Conservation (phyloP, 2,888 invertebrate species). For the Dryomyza anilis region DNA sequence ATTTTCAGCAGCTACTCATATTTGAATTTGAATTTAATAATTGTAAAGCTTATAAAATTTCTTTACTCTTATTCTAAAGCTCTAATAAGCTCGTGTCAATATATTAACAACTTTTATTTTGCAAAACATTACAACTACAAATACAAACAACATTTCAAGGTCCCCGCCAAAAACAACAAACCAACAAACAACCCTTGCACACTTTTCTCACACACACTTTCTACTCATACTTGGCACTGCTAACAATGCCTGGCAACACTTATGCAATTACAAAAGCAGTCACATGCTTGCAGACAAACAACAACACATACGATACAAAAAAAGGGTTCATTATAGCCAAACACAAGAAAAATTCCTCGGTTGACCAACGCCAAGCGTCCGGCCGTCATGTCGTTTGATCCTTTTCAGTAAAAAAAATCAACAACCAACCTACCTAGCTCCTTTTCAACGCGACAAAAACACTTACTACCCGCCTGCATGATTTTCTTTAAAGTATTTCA, state of each 20-base stretch:
- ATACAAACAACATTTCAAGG: slow-evolving; percentile 6
- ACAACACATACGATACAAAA: background rate
- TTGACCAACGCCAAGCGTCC: slow-evolving; percentile 18
- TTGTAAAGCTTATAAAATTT: too few species aligned
- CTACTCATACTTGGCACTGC: background rate
- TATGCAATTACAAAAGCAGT: slow-evolving; percentile 33
- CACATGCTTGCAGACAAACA: slow-evolving; percentile 16
- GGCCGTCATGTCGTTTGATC: slow-evolving; percentile 22
- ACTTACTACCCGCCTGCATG: too few species aligned
- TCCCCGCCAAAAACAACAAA: background rate
- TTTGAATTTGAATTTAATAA: too few species aligned
- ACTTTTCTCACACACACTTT: background rate
- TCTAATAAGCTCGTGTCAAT: slow-evolving; percentile 10
- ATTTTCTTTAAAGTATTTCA: too few species aligned
- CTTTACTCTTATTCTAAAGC: background rate
- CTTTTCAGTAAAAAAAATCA: background rate
- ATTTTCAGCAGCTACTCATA: too few species aligned
- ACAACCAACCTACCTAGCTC: background rate
- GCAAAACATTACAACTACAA: background rate
- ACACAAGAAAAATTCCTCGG: slow-evolving; percentile 26
- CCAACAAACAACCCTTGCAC: slow-evolving; percentile 2
- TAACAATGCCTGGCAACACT: slow-evolving; percentile 31
- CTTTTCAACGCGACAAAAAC: background rate
- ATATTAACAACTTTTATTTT: background rate
- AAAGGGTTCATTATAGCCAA: slow-evolving; percentile 15